Evolutionary conservation across 2,113 vertebrate species (phyloP), one percentile per base, ranked within the genome.

Genomic region (Lepus europaeus): DNA sequence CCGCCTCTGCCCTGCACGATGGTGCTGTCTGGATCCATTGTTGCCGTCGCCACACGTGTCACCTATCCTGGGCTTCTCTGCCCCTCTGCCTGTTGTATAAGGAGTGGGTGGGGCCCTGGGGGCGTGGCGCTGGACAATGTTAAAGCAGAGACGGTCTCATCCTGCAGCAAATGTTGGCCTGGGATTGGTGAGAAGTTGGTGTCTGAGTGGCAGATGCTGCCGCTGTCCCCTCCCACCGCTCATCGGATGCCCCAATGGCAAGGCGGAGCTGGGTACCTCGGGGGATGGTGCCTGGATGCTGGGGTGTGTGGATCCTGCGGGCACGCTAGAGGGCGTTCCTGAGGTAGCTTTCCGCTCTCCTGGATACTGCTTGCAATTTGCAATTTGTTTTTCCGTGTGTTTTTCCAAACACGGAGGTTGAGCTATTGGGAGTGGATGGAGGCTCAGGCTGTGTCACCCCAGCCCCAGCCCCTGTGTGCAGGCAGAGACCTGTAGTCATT

Each of bases 311-410:
- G 29, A 64, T 9, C 0, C n/a, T 49, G 1, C 16, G 45, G 70
- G 22, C 91, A 72, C 96, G 1, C 97, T 97, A 98, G 98, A 96
- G 98, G 98, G 98, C 78, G 96, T 69, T 88, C 84, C 84, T 81
- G 89, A 97, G 96, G 95, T 61, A 77, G 90, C 2, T 45, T 95
- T 96, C 39, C 49, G 3, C 0, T 19, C 86, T 51, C 5, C 3
- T 10, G 87, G 33, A 13, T 84, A 33, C 13, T 61, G 1, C 81
- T 74, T 59, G 27, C 17, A 83, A 3, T 78, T 86, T 66, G 93
- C 79, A 91, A 94, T 83, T 80, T 82, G 94, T 82, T 96, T 87
- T 95, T 53, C 76, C 84, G 79, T 94, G 61, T 29, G 1, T 90
- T 83, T 94, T 72, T 88, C 23, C 61, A 74, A 74, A 73, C 73